Evolutionary conservation across 2,113 vertebrate genomes (phyloP).

Genomic region (Ramphastos sulfuratus): DNA sequence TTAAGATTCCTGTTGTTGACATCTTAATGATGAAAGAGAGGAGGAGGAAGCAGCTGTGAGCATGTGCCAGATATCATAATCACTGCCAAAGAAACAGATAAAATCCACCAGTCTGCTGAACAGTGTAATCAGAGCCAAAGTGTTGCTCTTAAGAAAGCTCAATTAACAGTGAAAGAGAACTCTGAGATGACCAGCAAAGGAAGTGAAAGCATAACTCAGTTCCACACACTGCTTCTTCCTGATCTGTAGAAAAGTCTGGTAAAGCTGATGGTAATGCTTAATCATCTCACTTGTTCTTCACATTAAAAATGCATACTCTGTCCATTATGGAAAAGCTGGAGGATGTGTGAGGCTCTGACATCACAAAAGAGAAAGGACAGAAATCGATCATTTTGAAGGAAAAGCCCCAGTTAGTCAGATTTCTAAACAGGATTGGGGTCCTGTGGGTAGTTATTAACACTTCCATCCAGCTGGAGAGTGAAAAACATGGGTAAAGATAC

Average conservation of each 20-base stretch:
- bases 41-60: background rate
- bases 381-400: background rate
- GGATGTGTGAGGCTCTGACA: background rate
- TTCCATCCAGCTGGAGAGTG: background rate
- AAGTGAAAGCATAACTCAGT: slow-evolving; percentile 28
- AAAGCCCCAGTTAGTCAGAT: background rate
- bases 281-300: slow-evolving; percentile 57
- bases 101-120: background rate
- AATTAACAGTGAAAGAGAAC: slow-evolving; percentile 30
- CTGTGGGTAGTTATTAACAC: background rate
- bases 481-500: background rate
- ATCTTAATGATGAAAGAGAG: background rate
- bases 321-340: background rate
- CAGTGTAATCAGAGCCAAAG: background rate
- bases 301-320: slow-evolving; percentile 28
- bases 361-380: background rate
- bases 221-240: background rate
- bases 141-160: background rate
- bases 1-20: background rate
- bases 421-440: background rate
- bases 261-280: background rate
- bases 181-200: slow-evolving; percentile 25
- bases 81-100: background rate
- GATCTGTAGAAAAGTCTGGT: background rate
- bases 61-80: background rate